phyloP scores from a whole-genome alignment of 2,797 vertebrate genomes.

The Sitta carolinensis region DNA sequence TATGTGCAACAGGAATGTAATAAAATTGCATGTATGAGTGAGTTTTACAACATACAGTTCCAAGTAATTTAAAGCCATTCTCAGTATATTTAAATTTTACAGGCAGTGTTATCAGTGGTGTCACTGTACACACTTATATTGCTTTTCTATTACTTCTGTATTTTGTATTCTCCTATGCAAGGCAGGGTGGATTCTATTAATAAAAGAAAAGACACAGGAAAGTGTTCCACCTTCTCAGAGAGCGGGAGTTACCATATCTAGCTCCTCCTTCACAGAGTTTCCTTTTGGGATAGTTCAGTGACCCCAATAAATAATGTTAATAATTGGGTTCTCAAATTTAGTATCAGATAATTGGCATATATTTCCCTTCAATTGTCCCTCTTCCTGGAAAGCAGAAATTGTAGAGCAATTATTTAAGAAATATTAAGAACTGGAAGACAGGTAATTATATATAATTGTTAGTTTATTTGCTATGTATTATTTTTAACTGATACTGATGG shows the following conservation, averaged over 20 bases:
- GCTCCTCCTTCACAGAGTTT: not conserved
- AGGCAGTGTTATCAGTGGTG: not conserved
- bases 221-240: not conserved
- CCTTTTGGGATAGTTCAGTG: not conserved
- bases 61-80: conserved; percentile 23
- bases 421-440: not conserved
- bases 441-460: not conserved
- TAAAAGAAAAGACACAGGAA: not conserved
- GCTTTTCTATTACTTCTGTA: not conserved
- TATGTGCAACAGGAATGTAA: not conserved
- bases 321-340: not conserved
- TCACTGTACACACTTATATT: not conserved
- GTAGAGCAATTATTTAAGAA: not conserved
- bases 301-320: not conserved
- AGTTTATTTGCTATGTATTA: not conserved
- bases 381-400: not conserved
- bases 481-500: not conserved
- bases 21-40: not conserved
- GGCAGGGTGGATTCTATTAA: not conserved
- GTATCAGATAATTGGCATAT: not conserved
- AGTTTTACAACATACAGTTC: not conserved
- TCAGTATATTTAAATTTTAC: conserved; percentile 20
- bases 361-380: not conserved
- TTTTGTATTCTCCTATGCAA: not conserved
- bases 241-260: not conserved